phyloP scores from a whole-genome alignment of 2,888 invertebrate species.

The Congeria kusceri region DNA sequence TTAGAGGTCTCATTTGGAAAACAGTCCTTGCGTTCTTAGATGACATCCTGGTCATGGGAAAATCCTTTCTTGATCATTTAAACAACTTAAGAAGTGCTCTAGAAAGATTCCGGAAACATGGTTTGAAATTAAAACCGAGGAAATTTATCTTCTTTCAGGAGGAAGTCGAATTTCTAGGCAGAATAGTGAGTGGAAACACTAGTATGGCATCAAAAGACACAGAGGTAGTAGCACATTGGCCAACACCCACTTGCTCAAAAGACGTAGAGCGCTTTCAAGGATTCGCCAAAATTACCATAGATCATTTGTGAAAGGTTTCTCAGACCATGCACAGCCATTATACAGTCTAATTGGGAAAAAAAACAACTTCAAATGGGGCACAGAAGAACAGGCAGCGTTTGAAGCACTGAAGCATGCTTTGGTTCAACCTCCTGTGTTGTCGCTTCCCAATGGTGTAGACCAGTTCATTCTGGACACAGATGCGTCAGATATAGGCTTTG shows the following conservation, averaged over 20 bases:
- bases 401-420: not conserved
- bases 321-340: not conserved
- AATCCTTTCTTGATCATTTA: not conserved
- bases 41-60: not conserved
- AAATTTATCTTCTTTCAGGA: slow-evolving; percentile 17
- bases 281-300: not conserved
- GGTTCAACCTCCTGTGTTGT: not conserved
- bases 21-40: no score
- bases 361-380: not conserved
- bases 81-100: slow-evolving; percentile 6
- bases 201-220: slow-evolving; percentile 6
- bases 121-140: slow-evolving; percentile 16
- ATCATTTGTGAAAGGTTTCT: not conserved
- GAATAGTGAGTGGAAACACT: slow-evolving; percentile 13
- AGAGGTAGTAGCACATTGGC: not conserved
- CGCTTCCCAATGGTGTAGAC: not conserved
- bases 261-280: not conserved
- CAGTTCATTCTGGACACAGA: not conserved
- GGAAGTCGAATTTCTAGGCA: slow-evolving; percentile 21
- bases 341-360: no score
- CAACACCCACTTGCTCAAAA: not conserved
- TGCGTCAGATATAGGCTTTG: not conserved
- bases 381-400: no score
- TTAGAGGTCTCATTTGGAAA: not conserved
- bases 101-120: slow-evolving; percentile 14